A percentile compares a stretch with the other conserved stretches of the same genome.
phyloP scores from a whole-genome alignment of 1,140 invertebrate species.

The Aleiodes sp. region DNA sequence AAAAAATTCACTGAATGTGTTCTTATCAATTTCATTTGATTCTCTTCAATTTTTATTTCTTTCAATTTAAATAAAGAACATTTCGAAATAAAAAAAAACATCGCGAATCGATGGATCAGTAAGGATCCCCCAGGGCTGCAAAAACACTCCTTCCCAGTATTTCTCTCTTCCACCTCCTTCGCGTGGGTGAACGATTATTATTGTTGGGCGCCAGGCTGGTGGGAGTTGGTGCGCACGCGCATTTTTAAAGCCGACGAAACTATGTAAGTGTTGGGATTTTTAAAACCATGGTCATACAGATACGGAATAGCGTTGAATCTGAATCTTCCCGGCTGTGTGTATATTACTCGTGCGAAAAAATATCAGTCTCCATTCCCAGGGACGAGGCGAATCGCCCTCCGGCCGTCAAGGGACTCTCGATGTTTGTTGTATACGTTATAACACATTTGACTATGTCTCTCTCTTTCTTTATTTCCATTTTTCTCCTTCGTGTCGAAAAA shows the following conservation, averaged over 20 bases:
- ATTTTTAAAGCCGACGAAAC: too few species aligned
- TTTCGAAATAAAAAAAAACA: not conserved
- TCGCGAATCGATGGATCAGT: not conserved
- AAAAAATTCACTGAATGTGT: too few species aligned
- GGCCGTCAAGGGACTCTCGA: constrained; percentile 13
- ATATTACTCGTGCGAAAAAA: constrained; percentile 41
- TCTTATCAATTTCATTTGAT: not conserved
- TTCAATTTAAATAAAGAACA: not conserved
- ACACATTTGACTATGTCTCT: not conserved
- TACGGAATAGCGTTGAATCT: not conserved
- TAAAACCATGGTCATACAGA: not conserved
- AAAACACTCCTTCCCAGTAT: constrained; percentile 40
- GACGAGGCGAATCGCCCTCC: constrained; percentile 22
- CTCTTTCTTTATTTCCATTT: not conserved
- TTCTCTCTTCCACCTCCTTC: constrained; percentile 35
- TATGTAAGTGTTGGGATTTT: not conserved
- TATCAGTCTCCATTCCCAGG: constrained; percentile 36
- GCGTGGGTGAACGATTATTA: constrained; percentile 59
- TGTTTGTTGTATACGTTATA: not conserved
- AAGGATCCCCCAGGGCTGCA: constrained; percentile 16
- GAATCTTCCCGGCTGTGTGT: constrained; percentile 19
- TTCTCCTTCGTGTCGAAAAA: constrained; percentile 14
- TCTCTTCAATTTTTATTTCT: not conserved
- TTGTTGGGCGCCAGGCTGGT: constrained; percentile 53
- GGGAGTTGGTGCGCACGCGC: constrained; percentile 6